A percentile compares a stretch with the other conserved stretches of the same genome.
Conservation (phyloP, 2,797 vertebrate genomes). For the Hydrolagus colliei region DNA sequence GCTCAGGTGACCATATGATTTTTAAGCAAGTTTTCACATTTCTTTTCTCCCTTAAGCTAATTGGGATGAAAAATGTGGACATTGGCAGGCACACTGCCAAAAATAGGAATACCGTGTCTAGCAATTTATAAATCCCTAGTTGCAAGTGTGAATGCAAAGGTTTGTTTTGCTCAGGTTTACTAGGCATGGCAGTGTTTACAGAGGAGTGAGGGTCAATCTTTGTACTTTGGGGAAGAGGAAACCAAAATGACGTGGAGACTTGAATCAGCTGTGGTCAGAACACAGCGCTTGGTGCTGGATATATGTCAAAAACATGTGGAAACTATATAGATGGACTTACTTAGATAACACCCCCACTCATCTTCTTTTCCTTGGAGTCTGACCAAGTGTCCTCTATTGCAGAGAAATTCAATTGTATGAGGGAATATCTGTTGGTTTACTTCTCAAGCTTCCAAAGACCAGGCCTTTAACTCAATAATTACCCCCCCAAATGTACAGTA, state of each 20-base stretch:
- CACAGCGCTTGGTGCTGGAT: too few species aligned
- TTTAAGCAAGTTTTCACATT: background rate
- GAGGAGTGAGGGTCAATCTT: background rate
- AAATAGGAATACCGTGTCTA: background rate
- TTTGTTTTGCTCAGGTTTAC: background rate
- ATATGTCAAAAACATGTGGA: too few species aligned
- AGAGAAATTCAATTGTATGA: too few species aligned
- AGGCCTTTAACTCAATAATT: too few species aligned
- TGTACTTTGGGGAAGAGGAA: background rate
- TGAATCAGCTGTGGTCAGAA: background rate
- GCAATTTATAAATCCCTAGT: background rate
- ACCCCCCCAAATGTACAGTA: too few species aligned
- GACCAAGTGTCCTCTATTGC: too few species aligned
- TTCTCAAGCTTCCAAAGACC: too few species aligned
- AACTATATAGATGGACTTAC: too few species aligned
- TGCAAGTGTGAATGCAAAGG: background rate
- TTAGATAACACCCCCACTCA: too few species aligned
- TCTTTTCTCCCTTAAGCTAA: background rate
- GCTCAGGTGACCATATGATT: background rate
- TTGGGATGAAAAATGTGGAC: background rate
- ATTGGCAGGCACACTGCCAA: background rate
- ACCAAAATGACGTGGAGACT: background rate
- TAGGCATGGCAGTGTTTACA: background rate
- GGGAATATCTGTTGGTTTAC: too few species aligned
- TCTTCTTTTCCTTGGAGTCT: too few species aligned